These are phyloP conservation scores for Ochropleura plecta DNA, from an alignment of 2,888 invertebrate species.

Conservation along the genomic window DNA sequence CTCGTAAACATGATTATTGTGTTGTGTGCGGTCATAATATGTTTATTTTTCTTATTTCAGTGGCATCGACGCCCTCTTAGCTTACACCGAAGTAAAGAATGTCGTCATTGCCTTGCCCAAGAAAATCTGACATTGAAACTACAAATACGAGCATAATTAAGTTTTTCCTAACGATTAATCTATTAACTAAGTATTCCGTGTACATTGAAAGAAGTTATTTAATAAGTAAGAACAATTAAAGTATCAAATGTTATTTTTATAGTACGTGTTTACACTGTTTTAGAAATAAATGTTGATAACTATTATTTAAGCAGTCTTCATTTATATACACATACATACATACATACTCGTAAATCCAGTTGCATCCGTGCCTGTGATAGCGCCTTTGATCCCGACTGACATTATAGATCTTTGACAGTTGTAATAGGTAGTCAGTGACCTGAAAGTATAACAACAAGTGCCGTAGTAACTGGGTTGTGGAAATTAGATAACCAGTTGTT, in stretches of 20 bases:
- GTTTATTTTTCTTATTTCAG: slow-evolving; percentile 79
- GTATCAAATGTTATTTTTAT: slow-evolving; percentile 4
- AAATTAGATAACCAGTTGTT: too few species aligned
- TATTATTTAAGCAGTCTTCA: neutral
- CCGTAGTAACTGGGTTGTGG: too few species aligned
- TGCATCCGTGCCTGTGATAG: too few species aligned
- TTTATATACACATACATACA: too few species aligned
- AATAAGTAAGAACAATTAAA: too few species aligned
- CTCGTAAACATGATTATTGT: neutral
- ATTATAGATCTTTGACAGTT: too few species aligned
- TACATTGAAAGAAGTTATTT: neutral
- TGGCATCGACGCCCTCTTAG: slow-evolving; percentile 92
- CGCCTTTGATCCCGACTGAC: too few species aligned
- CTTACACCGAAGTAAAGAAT: slow-evolving; percentile 94
- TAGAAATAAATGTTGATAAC: slow-evolving; percentile 1
- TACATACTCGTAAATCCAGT: neutral
- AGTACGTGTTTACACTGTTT: neutral
- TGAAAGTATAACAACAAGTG: too few species aligned
- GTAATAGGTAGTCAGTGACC: too few species aligned
- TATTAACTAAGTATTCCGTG: too few species aligned
- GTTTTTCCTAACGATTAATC: too few species aligned
- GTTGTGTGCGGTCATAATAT: neutral
- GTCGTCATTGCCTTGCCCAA: slow-evolving; percentile 89
- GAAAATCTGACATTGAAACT: slow-evolving; percentile 69
- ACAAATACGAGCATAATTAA: neutral